A percentile compares a stretch with the other conserved stretches of the same genome.
Conservation (phyloP, 2,797 vertebrate species). For the Poecilia wingei region DNA sequence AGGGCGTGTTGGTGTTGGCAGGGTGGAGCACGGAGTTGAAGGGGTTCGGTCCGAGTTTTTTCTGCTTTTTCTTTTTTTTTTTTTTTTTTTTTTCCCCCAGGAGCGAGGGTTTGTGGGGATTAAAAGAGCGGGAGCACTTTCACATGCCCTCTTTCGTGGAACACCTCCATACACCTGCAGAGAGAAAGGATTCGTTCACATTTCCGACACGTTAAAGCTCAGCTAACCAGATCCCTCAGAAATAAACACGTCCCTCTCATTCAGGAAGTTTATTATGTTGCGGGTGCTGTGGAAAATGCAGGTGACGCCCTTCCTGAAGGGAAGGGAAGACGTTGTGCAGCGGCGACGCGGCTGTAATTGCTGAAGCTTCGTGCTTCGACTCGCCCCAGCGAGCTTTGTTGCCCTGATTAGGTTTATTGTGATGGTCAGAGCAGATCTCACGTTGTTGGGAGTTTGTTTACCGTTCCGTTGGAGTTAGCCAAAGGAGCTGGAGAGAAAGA, state of each 20-base stretch:
- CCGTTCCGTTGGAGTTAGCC: conserved; percentile 59
- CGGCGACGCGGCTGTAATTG: conserved; percentile 14
- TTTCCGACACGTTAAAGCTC: not conserved
- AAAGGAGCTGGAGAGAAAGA: conserved; percentile 51
- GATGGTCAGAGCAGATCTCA: conserved; percentile 59
- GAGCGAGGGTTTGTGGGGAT: conserved; percentile 61
- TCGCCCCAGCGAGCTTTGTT: conserved; percentile 30
- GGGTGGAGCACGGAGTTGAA: conserved; percentile 64
- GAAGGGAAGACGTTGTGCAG: conserved; percentile 13
- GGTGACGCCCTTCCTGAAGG: conserved; percentile 63
- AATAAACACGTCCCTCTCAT: conserved; percentile 7
- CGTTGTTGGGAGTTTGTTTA: conserved; percentile 71
- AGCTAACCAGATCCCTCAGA: conserved; percentile 17
- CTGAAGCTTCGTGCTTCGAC: conserved; percentile 16
- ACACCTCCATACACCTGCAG: conserved; percentile 71
- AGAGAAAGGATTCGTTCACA: conserved; percentile 22
- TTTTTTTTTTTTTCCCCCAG: conserved; percentile 46
- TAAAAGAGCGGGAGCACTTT: conserved; percentile 75
- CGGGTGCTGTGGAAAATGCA: conserved; percentile 49
- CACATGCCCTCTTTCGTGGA: conserved; percentile 67
- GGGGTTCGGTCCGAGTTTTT: conserved; percentile 36
- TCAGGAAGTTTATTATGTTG: conserved; percentile 1
- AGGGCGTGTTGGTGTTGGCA: conserved; percentile 78
- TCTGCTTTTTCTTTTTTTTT: not conserved
- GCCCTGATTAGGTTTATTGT: conserved; percentile 68